Base-by-base conservation (phyloP, 1,140 invertebrate genomes). In the Psilanteris sp. region DNA sequence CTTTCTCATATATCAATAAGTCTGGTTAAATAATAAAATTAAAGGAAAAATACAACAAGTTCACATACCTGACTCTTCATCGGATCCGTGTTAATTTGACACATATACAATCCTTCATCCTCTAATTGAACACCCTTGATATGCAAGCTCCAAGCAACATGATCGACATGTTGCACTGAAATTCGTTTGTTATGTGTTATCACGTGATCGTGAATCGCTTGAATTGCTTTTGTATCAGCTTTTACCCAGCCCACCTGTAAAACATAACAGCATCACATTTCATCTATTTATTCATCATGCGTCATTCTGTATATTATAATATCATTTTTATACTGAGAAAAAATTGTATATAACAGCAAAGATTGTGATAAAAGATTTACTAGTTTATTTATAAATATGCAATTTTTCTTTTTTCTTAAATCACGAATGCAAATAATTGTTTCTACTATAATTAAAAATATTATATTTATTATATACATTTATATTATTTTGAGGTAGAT, bases 171-270 rank as follows among this genome's bases (percentile, higher is more conserved):
- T 13, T 93, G 93, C 24, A 96, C 94, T 2, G 92, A 91, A 8
- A 96, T 91, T 31, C 94, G 90, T 48, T 93, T 92, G 89, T 96
- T 96, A 86, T 96, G 94, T 5, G 94, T 95, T 85, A 97, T 95
- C 48, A 96, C 95, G 82, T 95, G 93, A 76, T 95, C 94, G 85
- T 96, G 94, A 83, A 96, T 96, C 6, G 95, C 95, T 86, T 96
- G 93, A 48, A 95, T 93, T 10, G 94, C 94, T 86, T 95, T 94
- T 15, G 93, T 94, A 83, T 96, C 94, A 9, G 94, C 93, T 87
- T 96, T 96, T 31, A 96, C 93, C 95, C 95, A 96, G 27, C 94
- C 94, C 29, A 96, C 93, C 95, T 96, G 86, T 15, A 79, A 66
- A 71, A 43, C 24, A 48, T 67, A 74, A 57, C 26, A 44, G 64